Conservation (phyloP, 2,113 vertebrate species). For the Microcebus lehilahytsara region DNA sequence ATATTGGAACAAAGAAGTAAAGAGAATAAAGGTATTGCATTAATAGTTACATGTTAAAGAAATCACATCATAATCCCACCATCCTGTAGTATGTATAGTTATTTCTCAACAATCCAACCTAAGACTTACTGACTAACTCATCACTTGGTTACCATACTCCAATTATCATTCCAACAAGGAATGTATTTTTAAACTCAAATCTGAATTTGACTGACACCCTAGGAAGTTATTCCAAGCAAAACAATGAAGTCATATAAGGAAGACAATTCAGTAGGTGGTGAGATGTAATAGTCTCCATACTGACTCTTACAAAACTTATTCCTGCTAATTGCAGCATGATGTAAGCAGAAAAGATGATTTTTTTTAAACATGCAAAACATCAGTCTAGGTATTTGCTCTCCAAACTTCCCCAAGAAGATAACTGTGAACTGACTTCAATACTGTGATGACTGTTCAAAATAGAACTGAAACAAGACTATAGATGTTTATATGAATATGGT, state of each 20-base stretch:
- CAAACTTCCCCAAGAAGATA: slow-evolving; percentile 5
- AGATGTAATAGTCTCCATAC: not conserved
- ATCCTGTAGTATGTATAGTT: not conserved
- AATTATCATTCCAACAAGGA: slow-evolving; percentile 13
- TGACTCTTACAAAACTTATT: slow-evolving; percentile 13
- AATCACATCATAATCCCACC: not conserved
- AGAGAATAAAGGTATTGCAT: not conserved
- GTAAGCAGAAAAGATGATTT: not conserved
- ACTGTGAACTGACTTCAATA: not conserved
- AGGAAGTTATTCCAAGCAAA: slow-evolving; percentile 47
- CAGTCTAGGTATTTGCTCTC: not conserved
- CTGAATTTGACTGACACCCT: slow-evolving; percentile 18
- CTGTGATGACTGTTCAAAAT: not conserved
- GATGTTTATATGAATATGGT: not conserved
- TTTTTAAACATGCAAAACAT: not conserved
- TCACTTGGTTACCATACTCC: not conserved
- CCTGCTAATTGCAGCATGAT: not conserved
- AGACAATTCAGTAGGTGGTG: not conserved
- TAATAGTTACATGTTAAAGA: not conserved
- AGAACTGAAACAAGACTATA: not conserved
- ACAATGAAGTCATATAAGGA: not conserved
- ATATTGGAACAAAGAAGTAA: not conserved
- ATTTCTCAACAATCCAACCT: slow-evolving; percentile 37
- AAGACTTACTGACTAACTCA: slow-evolving; percentile 9
- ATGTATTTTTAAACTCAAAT: slow-evolving; percentile 30